Evolutionary conservation across 1,140 invertebrate genomes (phyloP).

Genomic region (Pseudomyrmex flavicornis): DNA sequence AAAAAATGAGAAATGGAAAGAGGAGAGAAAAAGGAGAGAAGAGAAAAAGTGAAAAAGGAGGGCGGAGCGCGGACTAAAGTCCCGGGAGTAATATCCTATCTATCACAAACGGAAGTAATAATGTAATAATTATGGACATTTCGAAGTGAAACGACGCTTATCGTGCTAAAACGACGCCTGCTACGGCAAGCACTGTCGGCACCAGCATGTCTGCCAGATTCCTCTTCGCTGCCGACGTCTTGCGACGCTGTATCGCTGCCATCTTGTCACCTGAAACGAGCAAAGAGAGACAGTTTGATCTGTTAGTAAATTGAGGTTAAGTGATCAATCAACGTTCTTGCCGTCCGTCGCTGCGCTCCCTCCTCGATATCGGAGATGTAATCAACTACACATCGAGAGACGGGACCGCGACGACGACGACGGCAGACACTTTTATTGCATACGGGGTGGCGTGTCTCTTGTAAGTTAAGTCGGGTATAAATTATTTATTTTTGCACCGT

Average conservation of each 20-base stretch:
- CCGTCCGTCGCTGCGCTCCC: neutral
- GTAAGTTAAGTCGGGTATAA: no score
- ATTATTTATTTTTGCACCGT: no score
- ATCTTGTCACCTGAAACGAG: conserved; percentile 84
- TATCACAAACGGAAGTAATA: conserved; percentile 82
- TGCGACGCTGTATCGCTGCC: conserved; percentile 85
- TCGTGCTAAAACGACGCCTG: conserved; percentile 80
- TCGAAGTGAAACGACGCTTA: conserved; percentile 80
- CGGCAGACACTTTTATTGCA: no score
- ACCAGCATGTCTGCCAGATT: conserved; percentile 76
- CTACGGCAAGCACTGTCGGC: conserved; percentile 76
- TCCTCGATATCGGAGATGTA: conserved; percentile 23
- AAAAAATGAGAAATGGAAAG: neutral
- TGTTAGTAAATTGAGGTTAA: conserved; percentile 26
- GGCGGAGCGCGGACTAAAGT: conserved; percentile 42
- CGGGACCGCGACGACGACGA: no score
- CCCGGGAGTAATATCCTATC: conserved; percentile 74
- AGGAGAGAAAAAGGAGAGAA: conserved; percentile 18
- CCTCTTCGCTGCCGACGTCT: conserved; percentile 81
- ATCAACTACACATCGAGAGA: no score
- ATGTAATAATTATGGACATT: conserved; percentile 81
- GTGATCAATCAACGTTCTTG: conserved; percentile 22
- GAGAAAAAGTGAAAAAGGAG: conserved; percentile 25
- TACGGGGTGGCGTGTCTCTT: no score
- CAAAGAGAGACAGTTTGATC: conserved; percentile 47